Percentiles rank a stretch among this genome's conserved stretches.
These are phyloP conservation scores for Stramonita haemastoma DNA, from an alignment of 2,888 invertebrate genomes.

Conservation along the genomic window DNA sequence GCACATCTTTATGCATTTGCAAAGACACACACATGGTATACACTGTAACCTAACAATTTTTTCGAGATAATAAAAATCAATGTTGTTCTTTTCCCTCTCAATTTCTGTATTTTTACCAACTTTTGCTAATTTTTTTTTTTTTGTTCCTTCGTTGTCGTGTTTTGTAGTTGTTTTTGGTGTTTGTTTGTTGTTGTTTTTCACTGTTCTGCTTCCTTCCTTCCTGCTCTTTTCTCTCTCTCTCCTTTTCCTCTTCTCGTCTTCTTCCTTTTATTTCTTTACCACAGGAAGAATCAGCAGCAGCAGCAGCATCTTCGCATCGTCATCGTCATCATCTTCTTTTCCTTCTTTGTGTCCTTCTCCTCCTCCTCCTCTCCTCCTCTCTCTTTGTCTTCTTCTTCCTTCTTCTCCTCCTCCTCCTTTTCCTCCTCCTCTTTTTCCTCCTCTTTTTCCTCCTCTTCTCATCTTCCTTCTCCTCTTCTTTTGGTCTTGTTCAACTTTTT, in stretches of 20 bases:
- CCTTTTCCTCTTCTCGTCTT: neutral
- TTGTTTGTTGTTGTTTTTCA: neutral
- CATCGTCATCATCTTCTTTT: neutral
- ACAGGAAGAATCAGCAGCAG: neutral
- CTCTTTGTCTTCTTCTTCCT: neutral
- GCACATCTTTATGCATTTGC: too few species aligned
- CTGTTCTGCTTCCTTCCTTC: neutral
- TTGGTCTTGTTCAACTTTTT: neutral
- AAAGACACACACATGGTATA: too few species aligned
- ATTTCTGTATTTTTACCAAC: too few species aligned
- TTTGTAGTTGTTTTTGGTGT: too few species aligned
- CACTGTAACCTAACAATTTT: too few species aligned
- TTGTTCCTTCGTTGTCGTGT: too few species aligned
- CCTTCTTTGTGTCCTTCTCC: neutral
- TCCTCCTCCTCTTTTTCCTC: neutral
- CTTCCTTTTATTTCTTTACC: neutral
- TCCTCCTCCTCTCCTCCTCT: neutral
- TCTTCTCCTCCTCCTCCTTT: neutral
- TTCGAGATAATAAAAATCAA: too few species aligned
- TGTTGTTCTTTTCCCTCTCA: too few species aligned
- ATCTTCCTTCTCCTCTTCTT: neutral
- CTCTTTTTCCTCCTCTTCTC: neutral
- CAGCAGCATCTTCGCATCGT: neutral
- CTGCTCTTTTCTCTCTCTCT: neutral
- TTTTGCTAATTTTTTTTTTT: too few species aligned